A percentile compares a stretch with the other conserved stretches of the same genome.
These are phyloP conservation scores for Bufotes viridis DNA, from an alignment of 2,797 vertebrate genomes.

Conservation along the genomic window DNA sequence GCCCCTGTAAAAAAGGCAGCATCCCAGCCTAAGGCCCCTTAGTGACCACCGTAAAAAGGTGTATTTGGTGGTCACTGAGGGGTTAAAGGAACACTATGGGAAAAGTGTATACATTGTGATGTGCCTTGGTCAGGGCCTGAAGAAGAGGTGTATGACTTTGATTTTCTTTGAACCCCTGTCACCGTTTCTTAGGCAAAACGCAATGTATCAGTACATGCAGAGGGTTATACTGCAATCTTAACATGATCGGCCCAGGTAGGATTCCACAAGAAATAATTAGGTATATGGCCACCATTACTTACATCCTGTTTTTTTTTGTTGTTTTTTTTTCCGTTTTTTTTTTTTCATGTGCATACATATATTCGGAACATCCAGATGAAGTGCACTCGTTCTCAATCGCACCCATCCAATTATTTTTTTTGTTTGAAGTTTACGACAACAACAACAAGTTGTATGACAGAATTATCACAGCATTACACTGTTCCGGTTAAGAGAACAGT, in stretches of 20 bases:
- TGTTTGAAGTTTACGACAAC: slow-evolving; percentile 45
- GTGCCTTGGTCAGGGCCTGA: too few species aligned
- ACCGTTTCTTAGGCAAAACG: too few species aligned
- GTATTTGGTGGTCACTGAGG: too few species aligned
- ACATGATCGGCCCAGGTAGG: background rate
- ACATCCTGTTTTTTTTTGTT: background rate
- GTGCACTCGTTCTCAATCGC: background rate
- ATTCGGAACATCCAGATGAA: background rate
- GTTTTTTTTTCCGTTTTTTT: too few species aligned
- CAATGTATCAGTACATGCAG: background rate
- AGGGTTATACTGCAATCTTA: background rate
- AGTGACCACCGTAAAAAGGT: too few species aligned
- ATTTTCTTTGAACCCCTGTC: too few species aligned
- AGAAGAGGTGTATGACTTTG: too few species aligned
- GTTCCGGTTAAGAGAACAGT: slow-evolving; percentile 42
- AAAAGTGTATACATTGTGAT: too few species aligned
- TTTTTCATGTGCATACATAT: background rate
- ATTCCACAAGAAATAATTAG: background rate
- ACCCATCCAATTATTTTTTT: slow-evolving; percentile 38
- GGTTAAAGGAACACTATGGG: too few species aligned
- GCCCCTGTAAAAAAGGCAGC: too few species aligned
- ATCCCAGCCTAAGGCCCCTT: too few species aligned
- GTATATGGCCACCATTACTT: background rate
- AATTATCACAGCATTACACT: slow-evolving; percentile 27
- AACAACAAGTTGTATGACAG: slow-evolving; percentile 23